phyloP scores from a whole-genome alignment of 2,888 invertebrate species.

The Himalopsyche anomala region DNA sequence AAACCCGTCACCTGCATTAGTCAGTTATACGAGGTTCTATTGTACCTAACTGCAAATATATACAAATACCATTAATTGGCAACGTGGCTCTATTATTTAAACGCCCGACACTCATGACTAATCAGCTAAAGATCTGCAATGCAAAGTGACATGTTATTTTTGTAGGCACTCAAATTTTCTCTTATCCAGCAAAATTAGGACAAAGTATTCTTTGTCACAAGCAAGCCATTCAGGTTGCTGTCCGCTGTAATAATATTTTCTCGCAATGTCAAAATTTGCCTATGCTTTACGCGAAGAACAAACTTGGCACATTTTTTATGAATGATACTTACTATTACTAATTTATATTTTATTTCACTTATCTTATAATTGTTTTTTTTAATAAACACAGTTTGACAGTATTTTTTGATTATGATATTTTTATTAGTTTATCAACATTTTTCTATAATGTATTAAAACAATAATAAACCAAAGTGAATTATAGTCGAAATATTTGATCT shows the following conservation, averaged over 20 bases:
- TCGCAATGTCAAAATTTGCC: background rate
- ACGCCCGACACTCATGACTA: background rate
- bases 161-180: background rate
- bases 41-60: too few relatives aligned
- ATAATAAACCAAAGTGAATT: constrained; percentile 36
- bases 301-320: background rate
- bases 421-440: constrained; percentile 31
- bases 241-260: too few relatives aligned
- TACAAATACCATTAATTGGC: too few relatives aligned
- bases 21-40: too few relatives aligned
- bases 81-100: too few relatives aligned
- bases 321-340: background rate
- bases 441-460: constrained; percentile 50
- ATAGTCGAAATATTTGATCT: background rate
- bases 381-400: background rate
- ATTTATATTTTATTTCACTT: background rate
- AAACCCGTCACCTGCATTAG: too few relatives aligned
- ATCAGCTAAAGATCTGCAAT: background rate
- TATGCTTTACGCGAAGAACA: background rate
- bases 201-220: too few relatives aligned
- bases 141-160: background rate
- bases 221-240: background rate
- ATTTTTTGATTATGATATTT: constrained; percentile 23
- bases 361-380: background rate
- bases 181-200: background rate